Evolutionary conservation across 2,888 invertebrate species (phyloP).

Genomic region (Labia minor): DNA sequence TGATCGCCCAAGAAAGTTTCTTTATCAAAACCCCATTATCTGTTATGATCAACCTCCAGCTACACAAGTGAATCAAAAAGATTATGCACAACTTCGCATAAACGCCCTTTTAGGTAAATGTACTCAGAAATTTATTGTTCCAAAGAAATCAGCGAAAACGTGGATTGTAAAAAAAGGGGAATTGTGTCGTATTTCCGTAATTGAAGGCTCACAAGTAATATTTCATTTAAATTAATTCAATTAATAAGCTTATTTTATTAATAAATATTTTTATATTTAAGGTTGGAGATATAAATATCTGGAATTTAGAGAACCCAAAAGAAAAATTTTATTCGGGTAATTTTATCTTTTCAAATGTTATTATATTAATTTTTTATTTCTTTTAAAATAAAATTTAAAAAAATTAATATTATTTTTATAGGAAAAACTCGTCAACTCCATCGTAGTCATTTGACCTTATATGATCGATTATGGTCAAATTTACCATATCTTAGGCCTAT

Average conservation of each 20-base stretch:
- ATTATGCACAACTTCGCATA: slow-evolving; percentile 35
- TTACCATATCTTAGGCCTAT: slow-evolving; percentile 39
- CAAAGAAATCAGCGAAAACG: slow-evolving; percentile 36
- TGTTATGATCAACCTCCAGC: slow-evolving; percentile 37
- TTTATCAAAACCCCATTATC: slow-evolving; percentile 30
- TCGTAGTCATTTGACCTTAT: slow-evolving; percentile 37
- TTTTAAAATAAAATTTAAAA: no score
- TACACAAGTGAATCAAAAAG: slow-evolving; percentile 31
- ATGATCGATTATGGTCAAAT: slow-evolving; percentile 41
- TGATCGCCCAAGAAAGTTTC: slow-evolving; percentile 25
- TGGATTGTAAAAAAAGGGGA: slow-evolving; percentile 38
- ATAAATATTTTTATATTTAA: slow-evolving; percentile 15
- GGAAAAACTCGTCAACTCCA: slow-evolving; percentile 43
- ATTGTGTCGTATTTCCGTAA: slow-evolving; percentile 37
- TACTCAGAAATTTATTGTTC: slow-evolving; percentile 31
- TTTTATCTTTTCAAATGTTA: background rate
- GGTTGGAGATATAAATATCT: slow-evolving; percentile 40
- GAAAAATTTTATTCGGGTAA: slow-evolving; percentile 37
- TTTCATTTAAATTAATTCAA: background rate
- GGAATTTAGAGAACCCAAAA: slow-evolving; percentile 38
- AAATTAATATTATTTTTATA: slow-evolving; percentile 17
- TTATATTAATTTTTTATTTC: no score
- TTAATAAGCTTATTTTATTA: background rate
- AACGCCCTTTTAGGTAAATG: slow-evolving; percentile 32
- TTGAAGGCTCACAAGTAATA: slow-evolving; percentile 37